phyloP scores from a whole-genome alignment of 1,140 invertebrate genomes.

The Zaprionus vittiger region DNA sequence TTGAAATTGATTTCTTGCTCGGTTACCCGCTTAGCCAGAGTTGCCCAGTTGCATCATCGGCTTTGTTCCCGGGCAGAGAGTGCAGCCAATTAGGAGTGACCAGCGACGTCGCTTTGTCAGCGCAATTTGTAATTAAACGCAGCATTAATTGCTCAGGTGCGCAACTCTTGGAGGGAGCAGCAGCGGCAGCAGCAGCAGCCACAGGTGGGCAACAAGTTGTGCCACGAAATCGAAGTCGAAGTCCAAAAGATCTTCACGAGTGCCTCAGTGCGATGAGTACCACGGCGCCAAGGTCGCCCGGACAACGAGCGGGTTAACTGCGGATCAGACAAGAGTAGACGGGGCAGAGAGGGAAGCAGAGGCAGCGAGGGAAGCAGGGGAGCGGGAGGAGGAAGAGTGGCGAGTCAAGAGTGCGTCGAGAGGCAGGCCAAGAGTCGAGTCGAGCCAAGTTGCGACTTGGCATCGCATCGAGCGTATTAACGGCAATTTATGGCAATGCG shows the following conservation, averaged over 20 bases:
- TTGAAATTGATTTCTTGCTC: conserved; percentile 66
- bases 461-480: conserved; percentile 46
- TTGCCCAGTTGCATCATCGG: conserved; percentile 60
- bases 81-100: conserved; percentile 53
- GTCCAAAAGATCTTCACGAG: conserved; percentile 33
- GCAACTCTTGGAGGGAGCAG: conserved; percentile 42
- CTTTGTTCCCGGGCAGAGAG: conserved; percentile 22
- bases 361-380: conserved; percentile 17
- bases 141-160: conserved; percentile 62
- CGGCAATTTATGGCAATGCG: conserved; percentile 61
- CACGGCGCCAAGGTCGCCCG: conserved; percentile 36
- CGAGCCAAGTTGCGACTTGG: neutral
- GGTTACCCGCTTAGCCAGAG: neutral
- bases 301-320: conserved; percentile 47
- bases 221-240: conserved; percentile 39
- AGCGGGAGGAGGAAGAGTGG: neutral
- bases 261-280: neutral
- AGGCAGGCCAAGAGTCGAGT: neutral
- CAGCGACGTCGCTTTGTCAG: conserved; percentile 38
- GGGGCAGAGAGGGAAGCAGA: conserved; percentile 14
- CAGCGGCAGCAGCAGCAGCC: conserved; percentile 38
- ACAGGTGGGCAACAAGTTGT: conserved; percentile 58
- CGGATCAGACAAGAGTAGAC: conserved; percentile 4
- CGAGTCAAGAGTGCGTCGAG: neutral
- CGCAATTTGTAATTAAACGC: conserved; percentile 54